These are phyloP conservation scores for Pachyramphus minor DNA, from an alignment of 2,113 vertebrate genomes.

Conservation along the genomic window DNA sequence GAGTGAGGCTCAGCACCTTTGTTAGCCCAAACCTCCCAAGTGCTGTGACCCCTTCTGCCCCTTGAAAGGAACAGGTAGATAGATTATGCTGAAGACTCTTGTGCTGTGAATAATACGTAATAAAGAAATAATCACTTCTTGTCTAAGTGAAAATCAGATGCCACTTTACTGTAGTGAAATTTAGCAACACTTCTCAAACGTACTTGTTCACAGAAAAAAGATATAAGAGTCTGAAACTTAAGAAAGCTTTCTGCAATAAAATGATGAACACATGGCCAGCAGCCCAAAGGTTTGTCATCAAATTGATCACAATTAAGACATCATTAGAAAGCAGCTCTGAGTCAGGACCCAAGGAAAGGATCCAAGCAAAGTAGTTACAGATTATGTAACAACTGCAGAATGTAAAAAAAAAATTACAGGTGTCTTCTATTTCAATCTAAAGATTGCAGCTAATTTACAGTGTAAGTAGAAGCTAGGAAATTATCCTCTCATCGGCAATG, in stretches of 20 bases:
- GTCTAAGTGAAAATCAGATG: background rate
- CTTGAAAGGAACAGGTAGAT: background rate
- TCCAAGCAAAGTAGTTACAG: background rate
- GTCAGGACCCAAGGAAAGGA: background rate
- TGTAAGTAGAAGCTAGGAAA: background rate
- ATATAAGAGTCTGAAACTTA: background rate
- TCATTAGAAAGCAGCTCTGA: background rate
- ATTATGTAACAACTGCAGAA: background rate
- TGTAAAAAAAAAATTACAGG: background rate
- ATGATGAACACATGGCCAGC: background rate
- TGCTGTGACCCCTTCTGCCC: background rate
- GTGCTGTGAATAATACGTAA: background rate
- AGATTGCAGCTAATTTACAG: background rate
- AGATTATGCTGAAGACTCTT: background rate
- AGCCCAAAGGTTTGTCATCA: background rate
- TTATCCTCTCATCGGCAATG: background rate
- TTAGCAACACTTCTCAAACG: background rate
- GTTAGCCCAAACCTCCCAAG: accelerated
- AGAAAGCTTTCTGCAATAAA: background rate
- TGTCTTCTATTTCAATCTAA: background rate
- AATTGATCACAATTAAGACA: background rate
- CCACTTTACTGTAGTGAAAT: background rate
- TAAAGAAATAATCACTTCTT: background rate
- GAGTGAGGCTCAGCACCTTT: accelerated
- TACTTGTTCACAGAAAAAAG: background rate